phyloP scores from a whole-genome alignment of 2,797 vertebrate species.

The Hypotaenidia okinawae region DNA sequence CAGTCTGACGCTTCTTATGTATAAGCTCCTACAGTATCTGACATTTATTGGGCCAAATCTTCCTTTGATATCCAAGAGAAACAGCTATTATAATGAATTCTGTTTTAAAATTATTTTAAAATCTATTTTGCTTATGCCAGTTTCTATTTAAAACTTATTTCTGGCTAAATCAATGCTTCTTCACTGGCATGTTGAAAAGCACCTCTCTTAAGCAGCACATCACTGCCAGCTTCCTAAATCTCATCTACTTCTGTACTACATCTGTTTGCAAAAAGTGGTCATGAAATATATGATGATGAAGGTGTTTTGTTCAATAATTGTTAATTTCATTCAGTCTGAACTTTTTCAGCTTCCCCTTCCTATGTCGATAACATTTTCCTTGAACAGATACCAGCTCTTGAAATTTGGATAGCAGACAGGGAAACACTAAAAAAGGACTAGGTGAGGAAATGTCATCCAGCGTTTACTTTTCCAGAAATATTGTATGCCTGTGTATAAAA shows the following conservation, averaged over 20 bases:
- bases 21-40: neutral
- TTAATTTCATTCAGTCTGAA: neutral
- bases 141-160: constrained; percentile 1
- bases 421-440: neutral
- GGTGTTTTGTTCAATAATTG: neutral
- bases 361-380: neutral
- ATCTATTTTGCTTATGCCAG: neutral
- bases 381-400: neutral
- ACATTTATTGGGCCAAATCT: neutral
- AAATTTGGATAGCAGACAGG: neutral
- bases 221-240: neutral
- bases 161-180: neutral
- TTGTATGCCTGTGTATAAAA: neutral
- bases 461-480: neutral
- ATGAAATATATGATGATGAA: neutral
- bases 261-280: neutral
- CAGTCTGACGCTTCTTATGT: neutral
- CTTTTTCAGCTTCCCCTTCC: neutral
- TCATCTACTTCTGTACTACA: neutral
- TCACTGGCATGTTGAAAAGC: neutral
- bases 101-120: neutral
- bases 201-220: neutral
- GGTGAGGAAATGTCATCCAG: neutral
- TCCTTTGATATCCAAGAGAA: neutral
- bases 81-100: neutral